Evolutionary conservation across 2,113 vertebrate species (phyloP), one percentile per base, ranked within the genome.

Genomic region (Procavia capensis): DNA sequence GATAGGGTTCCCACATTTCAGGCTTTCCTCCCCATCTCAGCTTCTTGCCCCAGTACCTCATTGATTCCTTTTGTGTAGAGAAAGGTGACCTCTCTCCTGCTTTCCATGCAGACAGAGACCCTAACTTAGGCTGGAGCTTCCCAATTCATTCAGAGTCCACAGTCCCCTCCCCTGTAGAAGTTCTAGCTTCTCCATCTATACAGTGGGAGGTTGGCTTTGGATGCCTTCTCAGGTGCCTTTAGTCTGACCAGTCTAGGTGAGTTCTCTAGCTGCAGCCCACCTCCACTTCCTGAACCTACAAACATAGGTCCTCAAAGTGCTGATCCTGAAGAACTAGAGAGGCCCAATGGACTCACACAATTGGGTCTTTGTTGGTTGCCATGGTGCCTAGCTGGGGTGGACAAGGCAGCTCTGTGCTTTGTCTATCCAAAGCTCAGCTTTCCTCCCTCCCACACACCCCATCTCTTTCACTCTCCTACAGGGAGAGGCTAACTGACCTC

Each of bases 331-430:
- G 88, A n/a, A 85, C 63, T 5, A 2, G 75, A 79, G 96, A 93
- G 83, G 89, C 79, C 88, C 79, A 78, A 86, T 41, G 64, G 84
- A 93, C 50, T 54, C 27, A 1, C 83, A 97, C 96, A 97, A 97
- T 93, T 13, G 57, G 84, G 88, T 86, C 95, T 97, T 97, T 97
- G 94, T 97, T 86, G 93, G 95, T 97, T 97, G 95, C 86, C 96
- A 97, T 96, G 96, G 95, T 91, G 86, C 84, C 96, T 91, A 85
- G 84, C 86, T 74, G 68, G 92, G 82, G 80, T 66, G 47, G 91
- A 97, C 96, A 97, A 97, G 95, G 94, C 89, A 0, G 91, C 97
- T 97, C 94, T 97, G 93, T 97, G 96, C 88, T 94, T 85, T 93
- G 89, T 93, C 36, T 59, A 34, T 78, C 61, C n/a, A 6, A 68